Evolutionary conservation across 1,140 invertebrate genomes (phyloP).

Genomic region (Calliphora vicina): DNA sequence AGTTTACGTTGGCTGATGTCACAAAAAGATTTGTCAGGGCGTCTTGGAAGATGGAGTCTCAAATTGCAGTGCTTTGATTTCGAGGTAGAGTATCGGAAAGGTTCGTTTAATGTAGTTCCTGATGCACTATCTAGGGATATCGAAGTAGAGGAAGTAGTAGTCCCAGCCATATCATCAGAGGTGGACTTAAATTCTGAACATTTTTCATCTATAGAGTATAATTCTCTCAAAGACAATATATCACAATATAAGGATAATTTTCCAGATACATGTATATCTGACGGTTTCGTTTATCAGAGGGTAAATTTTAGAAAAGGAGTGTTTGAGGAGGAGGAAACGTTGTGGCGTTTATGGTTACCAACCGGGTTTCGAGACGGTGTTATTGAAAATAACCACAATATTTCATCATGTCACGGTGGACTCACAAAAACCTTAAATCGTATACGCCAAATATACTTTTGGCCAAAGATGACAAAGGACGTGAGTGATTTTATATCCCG

Average conservation of each 20-base stretch:
- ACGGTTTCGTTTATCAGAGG: not conserved
- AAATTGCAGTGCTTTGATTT: conserved; percentile 35
- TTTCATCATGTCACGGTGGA: not conserved
- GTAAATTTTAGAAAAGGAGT: not conserved
- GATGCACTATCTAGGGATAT: not conserved
- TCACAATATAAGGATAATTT: not conserved
- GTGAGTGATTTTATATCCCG: not conserved
- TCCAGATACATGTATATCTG: not conserved
- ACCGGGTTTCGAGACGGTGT: not conserved
- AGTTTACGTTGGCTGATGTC: too few species aligned
- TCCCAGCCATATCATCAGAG: not conserved
- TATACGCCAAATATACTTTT: not conserved
- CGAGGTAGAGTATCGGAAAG: conserved; percentile 28
- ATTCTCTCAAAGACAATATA: not conserved
- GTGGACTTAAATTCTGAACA: conserved; percentile 26
- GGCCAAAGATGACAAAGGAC: not conserved
- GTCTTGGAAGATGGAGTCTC: conserved; percentile 32
- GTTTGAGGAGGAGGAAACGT: not conserved
- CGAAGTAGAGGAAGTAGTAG: not conserved
- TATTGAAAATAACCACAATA: not conserved
- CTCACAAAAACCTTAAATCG: not conserved
- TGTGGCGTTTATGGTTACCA: conserved; percentile 9
- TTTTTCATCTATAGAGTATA: conserved; percentile 7
- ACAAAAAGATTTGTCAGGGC: too few species aligned
- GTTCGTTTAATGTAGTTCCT: conserved; percentile 14